Evolutionary conservation across 92 coral and sea anemone genomes (phyloP).

Genomic region (Phymanthus crucifer): DNA sequence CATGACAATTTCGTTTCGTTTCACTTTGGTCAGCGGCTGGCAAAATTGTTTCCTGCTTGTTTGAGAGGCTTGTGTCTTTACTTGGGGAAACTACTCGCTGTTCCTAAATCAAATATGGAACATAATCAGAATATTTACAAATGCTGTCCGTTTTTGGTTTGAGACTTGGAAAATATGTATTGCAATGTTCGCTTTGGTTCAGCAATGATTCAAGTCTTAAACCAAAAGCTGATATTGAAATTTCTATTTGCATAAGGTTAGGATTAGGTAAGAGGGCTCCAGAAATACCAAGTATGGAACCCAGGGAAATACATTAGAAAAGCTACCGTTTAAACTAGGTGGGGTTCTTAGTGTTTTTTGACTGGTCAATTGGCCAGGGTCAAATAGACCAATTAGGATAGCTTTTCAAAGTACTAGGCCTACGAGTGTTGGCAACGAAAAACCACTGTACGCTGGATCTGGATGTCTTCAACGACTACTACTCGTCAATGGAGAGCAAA

Average conservation of each 20-base stretch:
- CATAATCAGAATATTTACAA: neutral
- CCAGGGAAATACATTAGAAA: neutral
- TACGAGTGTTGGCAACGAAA: neutral
- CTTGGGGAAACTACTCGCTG: slow-evolving; percentile 2
- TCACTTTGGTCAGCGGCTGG: too few relatives aligned
- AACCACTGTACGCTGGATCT: neutral
- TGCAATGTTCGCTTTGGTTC: too few relatives aligned
- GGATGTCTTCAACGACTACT: neutral
- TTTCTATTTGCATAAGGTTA: neutral
- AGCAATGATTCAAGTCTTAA: neutral
- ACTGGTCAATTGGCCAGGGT: slow-evolving; percentile 7
- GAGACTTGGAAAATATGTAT: neutral
- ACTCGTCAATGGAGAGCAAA: neutral
- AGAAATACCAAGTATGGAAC: slow-evolving; percentile 5
- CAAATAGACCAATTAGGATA: neutral
- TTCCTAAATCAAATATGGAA: slow-evolving; percentile 6
- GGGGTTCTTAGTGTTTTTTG: neutral
- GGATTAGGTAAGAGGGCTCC: neutral
- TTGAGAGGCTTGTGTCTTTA: neutral
- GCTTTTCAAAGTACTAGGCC: neutral
- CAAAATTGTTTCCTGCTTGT: neutral
- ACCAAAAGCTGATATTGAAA: neutral
- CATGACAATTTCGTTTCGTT: too few relatives aligned
- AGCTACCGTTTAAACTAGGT: slow-evolving; percentile 1
- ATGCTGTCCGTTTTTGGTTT: neutral